phyloP scores from a whole-genome alignment of 2,113 vertebrate species.

The Solenodon paradoxus region DNA sequence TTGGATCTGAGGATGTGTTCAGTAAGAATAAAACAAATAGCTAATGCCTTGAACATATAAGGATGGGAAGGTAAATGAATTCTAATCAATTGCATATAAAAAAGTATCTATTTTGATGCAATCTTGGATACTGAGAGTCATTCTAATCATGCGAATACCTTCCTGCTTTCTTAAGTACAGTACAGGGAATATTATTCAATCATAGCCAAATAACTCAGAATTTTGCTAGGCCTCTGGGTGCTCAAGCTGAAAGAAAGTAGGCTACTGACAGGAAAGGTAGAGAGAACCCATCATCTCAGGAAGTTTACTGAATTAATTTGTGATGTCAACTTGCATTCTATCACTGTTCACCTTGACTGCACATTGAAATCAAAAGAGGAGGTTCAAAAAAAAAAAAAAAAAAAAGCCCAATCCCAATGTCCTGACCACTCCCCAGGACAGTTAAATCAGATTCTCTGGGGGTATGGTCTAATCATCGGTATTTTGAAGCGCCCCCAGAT shows the following conservation, averaged over 20 bases:
- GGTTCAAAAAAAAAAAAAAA: background rate
- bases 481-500: background rate
- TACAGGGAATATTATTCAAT: background rate
- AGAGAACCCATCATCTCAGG: background rate
- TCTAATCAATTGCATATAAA: slow-evolving; percentile 19
- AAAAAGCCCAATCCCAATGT: background rate
- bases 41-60: background rate
- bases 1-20: background rate
- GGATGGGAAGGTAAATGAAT: slow-evolving; percentile 30
- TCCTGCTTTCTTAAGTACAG: slow-evolving; percentile 26
- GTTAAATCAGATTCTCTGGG: background rate
- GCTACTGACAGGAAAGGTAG: background rate
- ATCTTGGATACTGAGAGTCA: slow-evolving; percentile 20
- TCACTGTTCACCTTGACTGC: background rate
- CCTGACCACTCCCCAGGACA: background rate
- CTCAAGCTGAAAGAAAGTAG: slow-evolving; percentile 7
- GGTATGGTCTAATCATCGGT: background rate
- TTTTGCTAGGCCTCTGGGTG: background rate
- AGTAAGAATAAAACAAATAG: background rate
- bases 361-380: background rate
- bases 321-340: background rate
- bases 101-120: slow-evolving; percentile 34
- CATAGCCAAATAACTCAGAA: slow-evolving; percentile 43
- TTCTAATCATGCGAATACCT: slow-evolving; percentile 36
- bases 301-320: background rate